Evolutionary conservation across 2,113 vertebrate genomes (phyloP), one percentile per base, ranked within the genome.

Genomic region (Urocolius indicus): DNA sequence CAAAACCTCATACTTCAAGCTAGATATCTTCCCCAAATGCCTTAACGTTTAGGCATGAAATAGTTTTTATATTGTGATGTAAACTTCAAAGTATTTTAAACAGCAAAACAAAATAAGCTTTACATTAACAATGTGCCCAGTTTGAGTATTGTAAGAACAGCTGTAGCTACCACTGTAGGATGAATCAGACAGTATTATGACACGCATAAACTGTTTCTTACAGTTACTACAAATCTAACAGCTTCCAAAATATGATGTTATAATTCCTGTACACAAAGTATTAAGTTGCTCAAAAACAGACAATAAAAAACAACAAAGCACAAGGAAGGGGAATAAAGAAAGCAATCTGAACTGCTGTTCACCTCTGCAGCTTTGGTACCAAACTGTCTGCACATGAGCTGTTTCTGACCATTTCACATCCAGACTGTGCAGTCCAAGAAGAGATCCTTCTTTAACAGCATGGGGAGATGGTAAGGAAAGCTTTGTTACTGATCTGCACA

Each of bases 21-120:
- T 67, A 94, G 41, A 7, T 66, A 81, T 68, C 49, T 89, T 95
- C 72, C 74, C 52, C 85, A 62, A 84, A 94, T 74, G 93, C 14
- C 46, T 61, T 78, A 4, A 81, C 57, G 26, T 52, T 52, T 93
- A 94, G 34, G 59, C 58, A 91, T 32, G 10, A 75, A 84, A 89
- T 5, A 82, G 12, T 24, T 80, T 55, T 65, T 36, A 92, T 11
- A 52, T 45, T 93, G 63, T 43, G 20, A 76, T n/a, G 32, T 45
- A 79, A 67, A 20, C 73, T 84, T 30, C 27, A 66, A 61, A 48
- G 16, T 15, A 81, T 88, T 94, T 80, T 61, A 89, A 92, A 65
- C 10, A 13, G 75, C 46, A 95, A 80, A 87, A 61, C 8, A 76
- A 72, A 54, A 41, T 20, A 63, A 82, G 51, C 27, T 54, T 84